phyloP scores from a whole-genome alignment of 2,888 invertebrate species.

The Ceriagrion tenellum region DNA sequence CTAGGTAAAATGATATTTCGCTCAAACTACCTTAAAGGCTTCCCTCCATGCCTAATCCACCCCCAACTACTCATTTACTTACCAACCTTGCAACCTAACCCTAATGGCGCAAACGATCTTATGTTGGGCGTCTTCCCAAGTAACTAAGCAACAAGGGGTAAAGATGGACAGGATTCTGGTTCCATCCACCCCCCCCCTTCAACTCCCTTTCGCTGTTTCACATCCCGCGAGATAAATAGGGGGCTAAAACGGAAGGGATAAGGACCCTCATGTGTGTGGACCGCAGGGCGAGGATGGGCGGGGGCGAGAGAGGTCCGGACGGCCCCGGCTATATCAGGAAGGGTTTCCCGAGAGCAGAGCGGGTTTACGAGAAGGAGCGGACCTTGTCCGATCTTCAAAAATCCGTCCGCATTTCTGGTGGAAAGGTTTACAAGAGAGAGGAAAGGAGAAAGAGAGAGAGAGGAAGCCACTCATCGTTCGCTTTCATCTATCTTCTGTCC shows the following conservation, averaged over 20 bases:
- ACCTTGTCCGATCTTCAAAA: constrained; percentile 46
- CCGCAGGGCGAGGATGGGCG: not conserved
- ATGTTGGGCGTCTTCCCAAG: not conserved
- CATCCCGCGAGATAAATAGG: not conserved
- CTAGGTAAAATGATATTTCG: too few relatives aligned
- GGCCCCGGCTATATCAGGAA: too few relatives aligned
- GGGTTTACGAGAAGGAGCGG: not conserved
- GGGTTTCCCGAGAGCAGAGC: not conserved
- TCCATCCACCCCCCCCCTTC: not conserved
- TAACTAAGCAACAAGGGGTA: not conserved
- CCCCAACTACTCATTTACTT: too few relatives aligned
- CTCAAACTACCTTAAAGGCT: too few relatives aligned
- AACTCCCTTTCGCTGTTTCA: not conserved
- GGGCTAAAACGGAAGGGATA: not conserved
- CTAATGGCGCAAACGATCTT: not conserved
- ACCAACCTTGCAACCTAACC: too few relatives aligned
- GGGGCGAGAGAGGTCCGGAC: not conserved
- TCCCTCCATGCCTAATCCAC: too few relatives aligned
- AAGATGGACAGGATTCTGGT: constrained; percentile 6
- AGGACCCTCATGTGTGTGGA: not conserved
- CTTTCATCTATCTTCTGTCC: not conserved
- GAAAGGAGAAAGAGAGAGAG: not conserved
- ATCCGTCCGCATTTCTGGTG: constrained; percentile 30
- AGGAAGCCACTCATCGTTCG: not conserved
- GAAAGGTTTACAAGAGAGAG: constrained; percentile 14